Evolutionary conservation across 2,113 vertebrate species (phyloP).

Genomic region (Mungos mungo): DNA sequence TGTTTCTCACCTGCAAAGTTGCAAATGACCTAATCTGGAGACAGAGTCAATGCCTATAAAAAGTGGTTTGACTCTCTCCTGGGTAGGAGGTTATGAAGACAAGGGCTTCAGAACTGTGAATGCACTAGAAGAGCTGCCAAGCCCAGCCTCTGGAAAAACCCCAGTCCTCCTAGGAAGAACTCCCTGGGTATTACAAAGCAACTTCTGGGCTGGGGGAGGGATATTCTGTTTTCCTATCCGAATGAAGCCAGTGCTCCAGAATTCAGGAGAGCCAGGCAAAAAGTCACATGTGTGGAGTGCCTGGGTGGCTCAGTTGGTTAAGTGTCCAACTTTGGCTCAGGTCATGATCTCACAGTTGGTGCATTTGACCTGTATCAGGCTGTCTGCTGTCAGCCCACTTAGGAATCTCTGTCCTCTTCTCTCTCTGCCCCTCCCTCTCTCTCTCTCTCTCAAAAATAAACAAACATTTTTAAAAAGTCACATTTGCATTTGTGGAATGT

Average conservation of each 20-base stretch:
- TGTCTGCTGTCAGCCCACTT: no score
- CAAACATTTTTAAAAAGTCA: background rate
- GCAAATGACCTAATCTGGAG: background rate
- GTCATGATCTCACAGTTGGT: no score
- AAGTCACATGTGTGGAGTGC: background rate
- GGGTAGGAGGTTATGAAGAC: background rate
- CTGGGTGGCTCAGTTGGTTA: no score
- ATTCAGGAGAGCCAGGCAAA: constrained; percentile 13
- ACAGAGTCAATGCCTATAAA: background rate
- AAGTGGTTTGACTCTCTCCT: background rate
- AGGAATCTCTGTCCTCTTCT: no score
- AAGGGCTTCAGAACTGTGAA: background rate
- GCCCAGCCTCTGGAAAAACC: background rate
- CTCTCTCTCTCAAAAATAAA: no score
- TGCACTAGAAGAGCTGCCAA: background rate
- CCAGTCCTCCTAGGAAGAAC: background rate
- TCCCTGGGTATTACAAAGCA: background rate
- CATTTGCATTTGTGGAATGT: constrained; percentile 64
- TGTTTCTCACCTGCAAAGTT: background rate
- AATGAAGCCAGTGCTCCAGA: background rate
- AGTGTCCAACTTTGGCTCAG: no score
- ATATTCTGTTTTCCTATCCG: background rate
- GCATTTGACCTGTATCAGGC: no score
- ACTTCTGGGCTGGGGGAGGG: background rate
- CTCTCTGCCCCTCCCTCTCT: no score